phyloP scores from a whole-genome alignment of 2,113 vertebrate genomes.

The Holacanthus passer region DNA sequence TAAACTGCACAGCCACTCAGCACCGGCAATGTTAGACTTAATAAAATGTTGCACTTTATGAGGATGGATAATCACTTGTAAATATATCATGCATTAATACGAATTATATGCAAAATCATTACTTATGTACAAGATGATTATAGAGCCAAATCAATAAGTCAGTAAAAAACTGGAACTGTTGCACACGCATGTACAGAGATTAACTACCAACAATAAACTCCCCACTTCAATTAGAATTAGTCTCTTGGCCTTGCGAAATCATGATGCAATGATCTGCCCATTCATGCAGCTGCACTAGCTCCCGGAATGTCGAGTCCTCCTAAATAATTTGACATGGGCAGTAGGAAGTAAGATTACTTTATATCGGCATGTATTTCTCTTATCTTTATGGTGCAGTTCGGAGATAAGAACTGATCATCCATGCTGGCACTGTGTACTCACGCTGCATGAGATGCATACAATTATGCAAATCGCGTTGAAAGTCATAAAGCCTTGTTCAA shows the following conservation, averaged over 20 bases:
- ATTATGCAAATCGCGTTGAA: conserved; percentile 84
- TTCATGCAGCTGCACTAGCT: conserved; percentile 61
- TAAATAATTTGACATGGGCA: conserved; percentile 81
- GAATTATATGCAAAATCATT: conserved; percentile 1
- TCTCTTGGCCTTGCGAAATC: conserved; percentile 34
- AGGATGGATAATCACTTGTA: background rate
- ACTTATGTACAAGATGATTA: background rate
- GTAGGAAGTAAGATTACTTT: conserved; percentile 75
- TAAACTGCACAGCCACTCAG: background rate
- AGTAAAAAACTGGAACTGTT: background rate
- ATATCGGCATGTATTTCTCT: conserved; percentile 75
- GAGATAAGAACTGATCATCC: conserved; percentile 84
- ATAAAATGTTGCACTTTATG: background rate
- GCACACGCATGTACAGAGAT: conserved; percentile 16
- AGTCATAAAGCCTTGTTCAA: conserved; percentile 81
- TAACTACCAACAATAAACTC: conserved; percentile 35
- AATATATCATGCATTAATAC: background rate
- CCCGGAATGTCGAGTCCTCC: conserved; percentile 57
- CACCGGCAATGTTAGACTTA: background rate
- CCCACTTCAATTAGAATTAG: conserved; percentile 45
- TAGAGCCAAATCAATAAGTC: conserved; percentile 10
- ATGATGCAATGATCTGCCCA: conserved; percentile 44
- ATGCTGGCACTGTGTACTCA: conserved; percentile 79
- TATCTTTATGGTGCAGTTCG: conserved; percentile 80
- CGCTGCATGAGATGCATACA: conserved; percentile 81